Base-by-base conservation (phyloP, 2,113 vertebrate genomes). In the Clarias magur region DNA sequence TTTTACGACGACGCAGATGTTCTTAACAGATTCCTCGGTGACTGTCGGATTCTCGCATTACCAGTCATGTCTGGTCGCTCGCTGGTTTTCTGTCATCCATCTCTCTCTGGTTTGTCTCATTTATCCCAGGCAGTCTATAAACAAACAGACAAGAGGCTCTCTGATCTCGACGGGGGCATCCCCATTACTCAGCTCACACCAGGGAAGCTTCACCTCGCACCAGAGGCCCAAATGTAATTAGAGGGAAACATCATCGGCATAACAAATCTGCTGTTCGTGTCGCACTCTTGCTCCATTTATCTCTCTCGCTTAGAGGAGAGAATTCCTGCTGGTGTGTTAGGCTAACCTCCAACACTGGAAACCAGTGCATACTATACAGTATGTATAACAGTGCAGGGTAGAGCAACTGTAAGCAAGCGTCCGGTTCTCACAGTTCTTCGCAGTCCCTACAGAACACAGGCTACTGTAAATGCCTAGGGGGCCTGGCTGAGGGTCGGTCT, bases 1-100 rank as follows among this genome's bases (percentile, higher is more conserved):
- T 48, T 87, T 87, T 88, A 91, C 92, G 87, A 82, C 83, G 84
- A 84, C 85, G 25, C 81, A 83, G 79, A 62, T 81, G 81, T 82
- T 30, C 15, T 87, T 89, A 89, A 89, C 88, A 83, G 83, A 91
- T 91, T 89, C 80, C 78, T 85, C 25, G 11, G 76, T 56, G 88
- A 56, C 34, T 72, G 27, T 73, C 65, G 53, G 84, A 53, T 60
- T 91, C 85, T 75, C 75, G 27, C 62, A 68, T 53, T 15, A 63
- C 38, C n/a, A 11, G 17, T 65, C 42, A 54, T 62, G 21, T 57
- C 38, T 34, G 27, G 56, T 25, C 27, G 56, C 56, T 38, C 48
- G 60, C 16, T 0, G 21, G 23, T 53, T 78, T 63, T 67, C 86
- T 86, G 68, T 65, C 59, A 83, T 76, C 88, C 30, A 86, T 90